These are phyloP conservation scores for Karalla daura DNA, from an alignment of 2,797 vertebrate species.

Conservation along the genomic window DNA sequence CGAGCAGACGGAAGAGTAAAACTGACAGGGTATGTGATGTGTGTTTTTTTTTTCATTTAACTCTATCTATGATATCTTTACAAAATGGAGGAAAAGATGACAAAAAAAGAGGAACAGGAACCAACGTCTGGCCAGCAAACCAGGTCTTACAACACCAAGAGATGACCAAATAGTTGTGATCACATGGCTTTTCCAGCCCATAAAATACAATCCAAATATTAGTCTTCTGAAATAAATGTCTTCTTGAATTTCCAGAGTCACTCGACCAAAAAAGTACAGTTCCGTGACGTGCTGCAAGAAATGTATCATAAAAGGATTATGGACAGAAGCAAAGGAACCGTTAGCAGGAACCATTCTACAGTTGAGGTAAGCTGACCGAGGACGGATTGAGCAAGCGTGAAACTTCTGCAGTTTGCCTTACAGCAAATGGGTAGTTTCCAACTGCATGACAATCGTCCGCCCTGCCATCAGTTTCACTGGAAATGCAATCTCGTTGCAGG, in stretches of 20 bases:
- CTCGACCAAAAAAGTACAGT: conserved; percentile 53
- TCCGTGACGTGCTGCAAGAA: conserved; percentile 81
- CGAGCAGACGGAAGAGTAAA: conserved; percentile 31
- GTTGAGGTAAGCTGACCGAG: conserved; percentile 64
- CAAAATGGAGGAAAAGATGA: conserved; percentile 14
- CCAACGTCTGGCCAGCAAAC: background rate
- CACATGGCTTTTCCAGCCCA: background rate
- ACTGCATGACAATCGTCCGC: background rate
- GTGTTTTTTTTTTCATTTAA: conserved; percentile 1
- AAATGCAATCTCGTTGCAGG: conserved; percentile 59
- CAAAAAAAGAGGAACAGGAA: conserved; percentile 64
- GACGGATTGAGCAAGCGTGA: conserved; percentile 12
- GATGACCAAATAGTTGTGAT: background rate
- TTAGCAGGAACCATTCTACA: background rate
- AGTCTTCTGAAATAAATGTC: conserved; percentile 1
- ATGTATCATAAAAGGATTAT: conserved; percentile 69
- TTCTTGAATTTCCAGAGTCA: conserved; percentile 20
- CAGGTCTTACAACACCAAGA: background rate
- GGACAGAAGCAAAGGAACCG: conserved; percentile 16
- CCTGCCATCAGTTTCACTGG: background rate
- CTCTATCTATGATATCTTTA: conserved; percentile 3
- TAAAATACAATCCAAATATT: background rate
- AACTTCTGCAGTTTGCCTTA: conserved; percentile 4
- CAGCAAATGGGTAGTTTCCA: background rate
- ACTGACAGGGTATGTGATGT: conserved; percentile 46